Evolutionary conservation across 2,888 invertebrate genomes (phyloP), one percentile per base, ranked within the genome.

Genomic region (Chrysolina oricalcia): DNA sequence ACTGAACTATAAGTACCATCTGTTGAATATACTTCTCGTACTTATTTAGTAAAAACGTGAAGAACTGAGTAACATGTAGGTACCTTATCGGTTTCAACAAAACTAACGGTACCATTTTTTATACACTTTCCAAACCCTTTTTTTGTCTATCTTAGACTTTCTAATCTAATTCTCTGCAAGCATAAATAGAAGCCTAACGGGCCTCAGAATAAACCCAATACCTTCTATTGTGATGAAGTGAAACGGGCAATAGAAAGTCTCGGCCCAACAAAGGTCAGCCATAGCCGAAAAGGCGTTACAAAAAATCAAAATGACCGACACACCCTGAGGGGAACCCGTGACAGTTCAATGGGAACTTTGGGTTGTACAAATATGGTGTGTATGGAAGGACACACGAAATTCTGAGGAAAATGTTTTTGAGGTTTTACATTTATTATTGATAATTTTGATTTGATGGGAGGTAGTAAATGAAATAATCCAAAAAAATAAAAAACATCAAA

Each of bases 231-330:
- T 79, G 76, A 63, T 27, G 72, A 77, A 77, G 46, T 77, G 66
- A 75, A 75, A 71, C 74, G 62, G 74, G 78, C 70, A 77, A 77
- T 82, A 80, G 82, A 82, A 82, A 82, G 78, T 77, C 73, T 62
- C 50, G 62, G 48, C 41, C 17, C 21, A 11, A 64, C 59, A 41
- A 56, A 53, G 19, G 78, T 70, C 83, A 78, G 82, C 84, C 84
- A 84, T 83, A 79, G 79, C 81, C 80, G 80, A 83, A 83, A 83
- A 83, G 83, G 83, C 82, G 83, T 77, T 73, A 80, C 82, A 83
- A 80, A 83, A 80, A 81, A 78, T 76, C 56, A 73, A 76, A 72
- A 75, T 73, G 64, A 68, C 27, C 27, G 68, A 40, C 19, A 41
- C 19, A 15, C 23, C 21, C 11, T 21, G 13, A 23, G 53, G 19